Conservation (phyloP, 2,888 invertebrate species). For the Megalurothrips usitatus region DNA sequence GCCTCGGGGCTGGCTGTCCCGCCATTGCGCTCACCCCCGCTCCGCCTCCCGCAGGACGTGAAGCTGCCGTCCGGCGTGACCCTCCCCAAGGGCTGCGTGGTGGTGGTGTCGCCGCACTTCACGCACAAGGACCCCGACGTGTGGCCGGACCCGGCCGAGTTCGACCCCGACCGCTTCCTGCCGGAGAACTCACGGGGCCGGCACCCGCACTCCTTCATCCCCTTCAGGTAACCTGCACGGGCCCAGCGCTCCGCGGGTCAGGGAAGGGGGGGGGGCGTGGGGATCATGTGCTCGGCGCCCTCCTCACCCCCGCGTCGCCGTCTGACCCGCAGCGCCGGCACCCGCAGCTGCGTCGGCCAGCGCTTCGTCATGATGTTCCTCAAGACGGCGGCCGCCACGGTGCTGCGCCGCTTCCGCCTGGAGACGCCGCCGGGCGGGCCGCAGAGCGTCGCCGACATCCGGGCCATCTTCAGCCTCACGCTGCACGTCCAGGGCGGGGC, state of each 20-base stretch:
- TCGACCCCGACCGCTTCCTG: constrained; percentile 24
- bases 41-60: not conserved
- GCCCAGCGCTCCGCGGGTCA: too few species aligned
- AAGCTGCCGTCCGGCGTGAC: not conserved
- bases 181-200: not conserved
- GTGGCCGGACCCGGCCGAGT: not conserved
- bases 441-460: not conserved
- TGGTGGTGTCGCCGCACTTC: not conserved
- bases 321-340: not conserved
- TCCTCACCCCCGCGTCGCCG: too few species aligned
- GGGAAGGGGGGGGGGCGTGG: too few species aligned
- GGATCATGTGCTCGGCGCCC: too few species aligned
- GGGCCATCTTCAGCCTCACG: constrained; percentile 10
- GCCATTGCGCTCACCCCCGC: not conserved
- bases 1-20: not conserved
- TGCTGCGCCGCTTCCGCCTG: constrained; percentile 10
- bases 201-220: constrained; percentile 2
- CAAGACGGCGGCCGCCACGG: constrained; percentile 11
- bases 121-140: not conserved
- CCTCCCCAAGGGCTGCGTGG: not conserved
- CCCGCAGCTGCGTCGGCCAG: constrained; percentile 20
- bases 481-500: constrained; percentile 17
- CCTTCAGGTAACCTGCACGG: not conserved
- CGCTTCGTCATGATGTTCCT: constrained; percentile 19
- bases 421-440: not conserved